phyloP scores from a whole-genome alignment of 2,888 invertebrate species.

The Tetropium fuscum region DNA sequence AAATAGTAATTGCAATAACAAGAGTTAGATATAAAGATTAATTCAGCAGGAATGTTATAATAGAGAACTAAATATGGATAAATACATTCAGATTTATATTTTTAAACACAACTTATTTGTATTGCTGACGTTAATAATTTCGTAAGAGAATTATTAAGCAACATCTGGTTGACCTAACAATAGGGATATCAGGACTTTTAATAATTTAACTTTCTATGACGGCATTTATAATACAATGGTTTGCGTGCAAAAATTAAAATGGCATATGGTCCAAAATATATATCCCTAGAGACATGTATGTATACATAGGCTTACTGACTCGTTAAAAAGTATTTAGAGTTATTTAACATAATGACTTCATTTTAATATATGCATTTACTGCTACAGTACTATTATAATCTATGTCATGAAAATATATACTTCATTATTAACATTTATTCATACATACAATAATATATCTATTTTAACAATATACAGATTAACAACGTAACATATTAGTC shows the following conservation, averaged over 20 bases:
- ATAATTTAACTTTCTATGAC: constrained; percentile 11
- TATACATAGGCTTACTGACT: constrained; percentile 2
- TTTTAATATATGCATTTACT: constrained; percentile 30
- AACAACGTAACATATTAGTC: constrained; percentile 38
- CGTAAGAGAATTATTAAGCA: constrained; percentile 18
- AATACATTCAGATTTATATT: constrained; percentile 22
- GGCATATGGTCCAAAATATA: not conserved
- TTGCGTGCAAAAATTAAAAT: constrained; percentile 9
- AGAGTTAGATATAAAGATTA: constrained; percentile 54
- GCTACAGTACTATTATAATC: constrained; percentile 34
- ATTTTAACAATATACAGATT: constrained; percentile 44
- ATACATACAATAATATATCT: constrained; percentile 48
- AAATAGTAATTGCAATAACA: constrained; percentile 46
- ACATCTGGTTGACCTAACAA: constrained; percentile 17
- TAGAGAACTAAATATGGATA: constrained; percentile 53
- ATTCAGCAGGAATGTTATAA: constrained; percentile 58
- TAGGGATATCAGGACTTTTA: constrained; percentile 16
- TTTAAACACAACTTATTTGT: constrained; percentile 9
- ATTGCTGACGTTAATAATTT: constrained; percentile 7
- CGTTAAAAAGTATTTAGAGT: constrained; percentile 13
- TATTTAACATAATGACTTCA: constrained; percentile 31
- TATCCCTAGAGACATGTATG: constrained; percentile 12
- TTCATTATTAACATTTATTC: constrained; percentile 47
- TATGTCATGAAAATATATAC: constrained; percentile 48
- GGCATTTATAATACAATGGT: not conserved